Evolutionary conservation across 2,797 vertebrate genomes (phyloP), one percentile per base, ranked within the genome.

Genomic region (Liasis olivaceus): DNA sequence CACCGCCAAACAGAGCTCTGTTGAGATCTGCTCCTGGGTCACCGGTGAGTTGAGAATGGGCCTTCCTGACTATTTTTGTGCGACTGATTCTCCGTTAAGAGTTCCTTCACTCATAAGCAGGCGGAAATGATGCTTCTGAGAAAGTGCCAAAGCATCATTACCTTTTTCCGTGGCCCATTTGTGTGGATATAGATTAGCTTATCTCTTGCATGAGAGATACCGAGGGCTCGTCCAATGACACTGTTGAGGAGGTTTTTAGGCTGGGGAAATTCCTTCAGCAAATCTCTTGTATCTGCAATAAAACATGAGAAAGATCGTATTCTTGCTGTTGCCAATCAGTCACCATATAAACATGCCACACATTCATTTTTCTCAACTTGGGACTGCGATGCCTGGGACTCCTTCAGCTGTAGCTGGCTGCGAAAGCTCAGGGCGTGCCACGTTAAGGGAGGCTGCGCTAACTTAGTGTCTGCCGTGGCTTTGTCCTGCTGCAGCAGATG

Each of bases 221-320:
- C 98, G 64, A 99, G 96, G 4, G 98, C 98, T 85, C 98, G 97
- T 88, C 98, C 97, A 58, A 99, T 97, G 28, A 98, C 98, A 0
- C 97, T 98, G 96, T 98, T 97, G 92, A 99, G 97, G 14, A 99
- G 98, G 90, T 96, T 96, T 97, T 99, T 99, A 1, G 99, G 98
- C 66, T 99, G 97, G 85, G 99, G 99, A 94, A 99, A 99, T 95
- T 99, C 98, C 95, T 98, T 98, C 90, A 99, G 89, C 93, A 98
- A 96, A 95, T 98, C 97, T 95, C 97, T 97, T 93, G 97, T 97
- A 96, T 98, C 98, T 98, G 95, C 9, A 9, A 1, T 4, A 24
- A 24, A 81, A 81, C 3, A 81, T 8, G 20, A 24, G 20, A 81
- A 4, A 9, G 36, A 22, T 8, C 36, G 17, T 11, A 15, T 13